Conservation (phyloP, 2,797 vertebrate species). For the Melanotaenia maccullochi region DNA sequence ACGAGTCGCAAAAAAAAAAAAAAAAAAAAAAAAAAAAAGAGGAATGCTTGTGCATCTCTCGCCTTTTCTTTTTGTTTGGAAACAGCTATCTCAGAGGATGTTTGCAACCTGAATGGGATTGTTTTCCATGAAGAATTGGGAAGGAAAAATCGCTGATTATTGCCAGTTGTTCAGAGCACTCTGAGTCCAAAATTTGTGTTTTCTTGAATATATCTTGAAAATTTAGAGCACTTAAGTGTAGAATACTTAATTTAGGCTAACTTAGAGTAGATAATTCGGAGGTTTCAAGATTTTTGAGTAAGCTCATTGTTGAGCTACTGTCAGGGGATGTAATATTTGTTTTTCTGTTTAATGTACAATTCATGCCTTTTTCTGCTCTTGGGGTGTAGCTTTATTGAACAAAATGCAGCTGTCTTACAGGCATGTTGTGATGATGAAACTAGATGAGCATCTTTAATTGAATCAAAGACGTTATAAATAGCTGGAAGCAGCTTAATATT, state of each 20-base stretch:
- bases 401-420: neutral
- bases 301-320: neutral
- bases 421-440: neutral
- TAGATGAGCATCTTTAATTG: neutral
- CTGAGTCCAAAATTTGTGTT: conserved; percentile 25
- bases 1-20: no score
- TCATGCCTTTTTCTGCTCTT: no score
- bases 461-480: conserved; percentile 11
- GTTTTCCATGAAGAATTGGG: conserved; percentile 76
- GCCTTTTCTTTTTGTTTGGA: conserved; percentile 33
- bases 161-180: conserved; percentile 30
- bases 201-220: conserved; percentile 7
- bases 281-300: neutral
- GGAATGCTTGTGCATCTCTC: conserved; percentile 52
- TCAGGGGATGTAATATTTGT: neutral
- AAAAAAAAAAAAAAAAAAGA: no score
- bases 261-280: no score
- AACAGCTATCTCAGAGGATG: conserved; percentile 72
- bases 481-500: conserved; percentile 3
- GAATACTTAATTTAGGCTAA: no score
- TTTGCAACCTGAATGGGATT: conserved; percentile 79
- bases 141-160: conserved; percentile 61
- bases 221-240: no score
- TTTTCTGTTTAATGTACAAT: no score
- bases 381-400: neutral